Evolutionary conservation across 1,140 invertebrate genomes (phyloP).

Genomic region (Trichonephila inaurata): DNA sequence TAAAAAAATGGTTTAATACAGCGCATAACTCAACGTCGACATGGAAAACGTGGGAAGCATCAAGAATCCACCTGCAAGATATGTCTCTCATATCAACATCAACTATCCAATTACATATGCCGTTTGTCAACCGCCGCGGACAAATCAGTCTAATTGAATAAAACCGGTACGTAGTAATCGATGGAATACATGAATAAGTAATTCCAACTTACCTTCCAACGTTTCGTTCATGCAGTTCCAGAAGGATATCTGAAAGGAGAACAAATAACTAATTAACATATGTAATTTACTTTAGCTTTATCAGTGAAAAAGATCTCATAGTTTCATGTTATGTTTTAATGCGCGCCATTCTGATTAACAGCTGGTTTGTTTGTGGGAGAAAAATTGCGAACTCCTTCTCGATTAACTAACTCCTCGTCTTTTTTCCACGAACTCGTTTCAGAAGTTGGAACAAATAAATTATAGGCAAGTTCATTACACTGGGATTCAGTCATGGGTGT

Average conservation of each 20-base stretch:
- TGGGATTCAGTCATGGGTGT: slow-evolving; percentile 42
- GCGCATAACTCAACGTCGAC: not conserved
- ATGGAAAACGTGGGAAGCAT: slow-evolving; percentile 19
- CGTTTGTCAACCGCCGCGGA: slow-evolving; percentile 1
- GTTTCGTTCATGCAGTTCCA: slow-evolving; percentile 79
- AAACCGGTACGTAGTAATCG: not conserved
- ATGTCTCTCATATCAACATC: not conserved
- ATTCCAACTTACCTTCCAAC: slow-evolving; percentile 77
- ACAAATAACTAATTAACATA: slow-evolving; percentile 63
- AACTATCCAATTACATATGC: slow-evolving; percentile 17
- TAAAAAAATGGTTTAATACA: not conserved
- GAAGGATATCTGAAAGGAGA: slow-evolving; percentile 77
- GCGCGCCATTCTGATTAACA: slow-evolving; percentile 28
- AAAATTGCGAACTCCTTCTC: not conserved
- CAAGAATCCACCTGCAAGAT: not conserved
- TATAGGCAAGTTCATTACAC: slow-evolving; percentile 63
- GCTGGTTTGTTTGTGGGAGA: not conserved
- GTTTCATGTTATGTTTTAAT: slow-evolving; percentile 41
- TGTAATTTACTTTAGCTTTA: slow-evolving; percentile 46
- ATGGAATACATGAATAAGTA: slow-evolving; percentile 40
- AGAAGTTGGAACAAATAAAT: slow-evolving; percentile 45
- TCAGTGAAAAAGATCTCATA: slow-evolving; percentile 37
- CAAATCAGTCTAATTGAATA: slow-evolving; percentile 54
- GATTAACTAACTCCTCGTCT: slow-evolving; percentile 21
- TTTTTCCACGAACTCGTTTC: slow-evolving; percentile 2